A percentile compares a stretch with the other conserved stretches of the same genome.
Conservation (phyloP, 1,140 invertebrate genomes). For the Drosophila micromelanica region DNA sequence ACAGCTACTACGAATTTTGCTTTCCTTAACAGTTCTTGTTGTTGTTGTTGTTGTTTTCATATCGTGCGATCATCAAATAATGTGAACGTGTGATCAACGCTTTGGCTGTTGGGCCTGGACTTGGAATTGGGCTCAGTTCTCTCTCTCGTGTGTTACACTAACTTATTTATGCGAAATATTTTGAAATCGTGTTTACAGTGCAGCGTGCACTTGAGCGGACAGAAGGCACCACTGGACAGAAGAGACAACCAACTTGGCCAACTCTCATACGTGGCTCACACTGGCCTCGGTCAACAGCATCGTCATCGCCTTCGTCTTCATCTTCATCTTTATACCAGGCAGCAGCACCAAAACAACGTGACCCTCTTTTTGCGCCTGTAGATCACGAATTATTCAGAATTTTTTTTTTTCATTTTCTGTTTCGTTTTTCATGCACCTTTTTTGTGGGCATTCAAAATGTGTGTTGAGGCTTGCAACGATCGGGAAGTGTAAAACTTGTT, state of each 20-base stretch:
- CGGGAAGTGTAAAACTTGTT: too few relatives aligned
- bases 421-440: constrained; percentile 11
- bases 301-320: constrained; percentile 54
- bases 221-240: constrained; percentile 47
- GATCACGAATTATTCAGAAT: constrained; percentile 84
- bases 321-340: constrained; percentile 15
- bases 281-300: constrained; percentile 53
- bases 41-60: constrained; percentile 53
- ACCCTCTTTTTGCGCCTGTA: constrained; percentile 84
- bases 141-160: constrained; percentile 81
- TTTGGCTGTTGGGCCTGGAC: constrained; percentile 41
- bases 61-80: constrained; percentile 84
- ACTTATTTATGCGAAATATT: constrained; percentile 84
- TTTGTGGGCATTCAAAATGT: neutral
- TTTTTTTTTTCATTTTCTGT: constrained; percentile 51
- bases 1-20: constrained; percentile 44
- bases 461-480: neutral
- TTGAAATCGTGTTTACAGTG: constrained; percentile 81
- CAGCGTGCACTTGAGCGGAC: constrained; percentile 68
- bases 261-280: constrained; percentile 50
- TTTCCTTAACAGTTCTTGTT: constrained; percentile 49
- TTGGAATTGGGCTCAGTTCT: constrained; percentile 4
- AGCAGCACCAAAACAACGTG: constrained; percentile 66
- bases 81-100: constrained; percentile 83
- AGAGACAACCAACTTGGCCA: constrained; percentile 16